A percentile compares a stretch with the other conserved stretches of the same genome.
Evolutionary conservation across 2,797 vertebrate genomes (phyloP).

Genomic region (Loris lydekkerianus): DNA sequence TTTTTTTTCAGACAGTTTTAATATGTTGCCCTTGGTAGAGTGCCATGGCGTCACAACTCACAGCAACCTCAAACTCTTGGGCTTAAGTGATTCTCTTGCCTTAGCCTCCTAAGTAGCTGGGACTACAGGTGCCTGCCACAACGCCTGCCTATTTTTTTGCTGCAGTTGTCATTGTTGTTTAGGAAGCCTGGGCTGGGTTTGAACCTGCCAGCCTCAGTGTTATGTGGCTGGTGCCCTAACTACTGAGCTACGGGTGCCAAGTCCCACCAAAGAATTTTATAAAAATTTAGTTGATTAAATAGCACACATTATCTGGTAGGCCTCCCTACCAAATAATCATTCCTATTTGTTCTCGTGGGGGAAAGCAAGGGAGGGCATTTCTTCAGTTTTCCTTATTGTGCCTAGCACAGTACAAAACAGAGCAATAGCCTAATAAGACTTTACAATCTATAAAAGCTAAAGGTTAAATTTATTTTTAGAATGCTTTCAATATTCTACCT

Average conservation of each 20-base stretch:
- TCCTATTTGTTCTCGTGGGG: neutral
- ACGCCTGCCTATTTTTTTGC: too few relatives aligned
- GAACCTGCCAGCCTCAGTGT: too few relatives aligned
- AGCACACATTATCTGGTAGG: neutral
- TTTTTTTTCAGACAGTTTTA: neutral
- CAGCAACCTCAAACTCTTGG: too few relatives aligned
- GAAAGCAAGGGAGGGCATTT: neutral
- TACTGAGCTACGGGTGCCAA: too few relatives aligned
- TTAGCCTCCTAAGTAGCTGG: too few relatives aligned
- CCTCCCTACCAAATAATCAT: neutral
- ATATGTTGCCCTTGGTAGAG: too few relatives aligned
- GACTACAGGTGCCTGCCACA: too few relatives aligned
- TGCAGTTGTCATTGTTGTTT: too few relatives aligned
- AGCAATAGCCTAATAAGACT: neutral
- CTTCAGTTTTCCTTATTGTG: constrained; percentile 10
- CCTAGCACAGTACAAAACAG: neutral
- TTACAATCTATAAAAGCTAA: constrained; percentile 10
- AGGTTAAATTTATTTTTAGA: constrained; percentile 58
- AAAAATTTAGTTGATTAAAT: constrained; percentile 1
- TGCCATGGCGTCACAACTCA: too few relatives aligned
- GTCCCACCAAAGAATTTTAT: neutral
- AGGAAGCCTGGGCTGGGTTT: too few relatives aligned
- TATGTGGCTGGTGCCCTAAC: too few relatives aligned
- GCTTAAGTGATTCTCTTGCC: too few relatives aligned
- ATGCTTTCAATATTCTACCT: neutral